These are phyloP conservation scores for Alaudala cheleensis DNA, from an alignment of 2,113 vertebrate genomes.

Conservation along the genomic window DNA sequence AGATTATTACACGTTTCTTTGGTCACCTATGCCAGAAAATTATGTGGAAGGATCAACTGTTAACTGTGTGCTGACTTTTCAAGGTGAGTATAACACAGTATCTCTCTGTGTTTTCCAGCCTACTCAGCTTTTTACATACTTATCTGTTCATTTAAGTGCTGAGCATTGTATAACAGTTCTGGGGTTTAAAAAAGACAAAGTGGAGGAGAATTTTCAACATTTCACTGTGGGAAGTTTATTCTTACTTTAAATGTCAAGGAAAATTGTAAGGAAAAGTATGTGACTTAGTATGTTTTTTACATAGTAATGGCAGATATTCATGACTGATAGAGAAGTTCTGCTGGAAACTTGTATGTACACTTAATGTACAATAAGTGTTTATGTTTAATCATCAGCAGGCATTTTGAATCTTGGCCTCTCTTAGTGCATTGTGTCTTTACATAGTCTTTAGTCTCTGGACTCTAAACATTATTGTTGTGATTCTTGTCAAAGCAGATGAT, in stretches of 20 bases:
- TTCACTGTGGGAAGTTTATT: background rate
- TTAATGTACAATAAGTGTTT: background rate
- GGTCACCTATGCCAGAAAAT: constrained; percentile 94
- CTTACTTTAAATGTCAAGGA: background rate
- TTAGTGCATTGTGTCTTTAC: background rate
- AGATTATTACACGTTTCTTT: constrained; percentile 98
- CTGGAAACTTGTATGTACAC: background rate
- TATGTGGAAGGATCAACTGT: constrained; percentile 89
- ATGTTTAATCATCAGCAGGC: background rate
- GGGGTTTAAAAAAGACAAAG: background rate
- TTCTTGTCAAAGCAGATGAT: background rate
- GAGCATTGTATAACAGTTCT: background rate
- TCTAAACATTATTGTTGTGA: background rate
- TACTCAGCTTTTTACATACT: background rate
- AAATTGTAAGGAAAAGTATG: background rate
- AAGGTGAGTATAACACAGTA: constrained; percentile 80
- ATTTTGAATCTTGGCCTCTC: background rate
- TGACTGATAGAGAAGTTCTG: background rate
- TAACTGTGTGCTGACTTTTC: constrained; percentile 92
- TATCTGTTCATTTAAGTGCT: background rate
- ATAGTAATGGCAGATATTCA: background rate
- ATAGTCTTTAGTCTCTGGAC: background rate
- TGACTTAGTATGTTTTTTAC: background rate
- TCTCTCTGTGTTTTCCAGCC: background rate
- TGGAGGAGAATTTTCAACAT: background rate